A percentile compares a stretch with the other conserved stretches of the same genome.
Evolutionary conservation across 2,888 invertebrate genomes (phyloP).

Genomic region (Tetragonisca angustula): DNA sequence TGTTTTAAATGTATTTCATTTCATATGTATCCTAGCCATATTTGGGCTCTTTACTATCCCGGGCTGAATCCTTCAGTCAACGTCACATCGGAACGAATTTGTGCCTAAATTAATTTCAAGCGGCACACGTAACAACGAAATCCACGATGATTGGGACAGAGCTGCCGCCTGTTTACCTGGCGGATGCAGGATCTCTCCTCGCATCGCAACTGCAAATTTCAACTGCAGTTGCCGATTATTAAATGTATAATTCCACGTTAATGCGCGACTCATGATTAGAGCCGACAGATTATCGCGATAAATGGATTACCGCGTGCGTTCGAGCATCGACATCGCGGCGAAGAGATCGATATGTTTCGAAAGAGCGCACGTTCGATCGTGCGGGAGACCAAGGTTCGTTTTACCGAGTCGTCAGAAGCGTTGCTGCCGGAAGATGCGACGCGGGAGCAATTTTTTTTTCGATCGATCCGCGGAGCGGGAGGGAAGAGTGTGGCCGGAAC

Average conservation of each 20-base stretch:
- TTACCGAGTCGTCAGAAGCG: background rate
- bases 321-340: background rate
- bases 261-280: background rate
- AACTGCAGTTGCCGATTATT: conserved; percentile 11
- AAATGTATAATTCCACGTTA: conserved; percentile 13
- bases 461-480: background rate
- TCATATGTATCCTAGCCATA: background rate
- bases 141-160: conserved; percentile 42
- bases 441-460: conserved; percentile 21
- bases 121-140: conserved; percentile 5
- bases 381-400: conserved; percentile 13
- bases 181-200: conserved; percentile 9
- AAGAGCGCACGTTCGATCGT: background rate
- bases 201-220: conserved; percentile 40
- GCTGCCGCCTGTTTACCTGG: conserved; percentile 19
- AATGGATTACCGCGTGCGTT: background rate
- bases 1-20: conserved; percentile 7
- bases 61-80: conserved; percentile 15
- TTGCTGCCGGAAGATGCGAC: background rate
- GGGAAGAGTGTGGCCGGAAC: background rate
- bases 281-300: background rate
- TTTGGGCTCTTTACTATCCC: conserved; percentile 20
- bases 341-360: background rate
- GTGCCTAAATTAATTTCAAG: conserved; percentile 42
- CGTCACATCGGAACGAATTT: conserved; percentile 42